Evolutionary conservation across 2,797 vertebrate species (phyloP), one percentile per base, ranked within the genome.

Genomic region (Sebastes aleutianus): DNA sequence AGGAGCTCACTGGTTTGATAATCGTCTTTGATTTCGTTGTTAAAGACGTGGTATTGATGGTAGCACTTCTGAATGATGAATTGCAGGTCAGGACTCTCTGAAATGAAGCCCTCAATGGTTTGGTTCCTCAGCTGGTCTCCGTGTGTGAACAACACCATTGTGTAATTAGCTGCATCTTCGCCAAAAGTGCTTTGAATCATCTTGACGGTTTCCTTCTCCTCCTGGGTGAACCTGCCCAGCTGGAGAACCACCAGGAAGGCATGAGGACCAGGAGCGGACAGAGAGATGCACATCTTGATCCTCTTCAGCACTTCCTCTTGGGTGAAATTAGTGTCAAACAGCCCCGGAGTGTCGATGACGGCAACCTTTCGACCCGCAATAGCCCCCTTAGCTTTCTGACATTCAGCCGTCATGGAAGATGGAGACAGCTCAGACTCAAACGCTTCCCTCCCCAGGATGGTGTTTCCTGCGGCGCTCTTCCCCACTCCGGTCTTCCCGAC

Each of bases 111-210:
- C 24, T 91, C 85, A 1, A 91, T 90, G 58, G 74, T 81, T 26
- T 83, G 88, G 1, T 20, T 66, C 74, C 13, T 76, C 29, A 92
- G 85, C 74, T 87, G 85, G 67, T 92, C 90, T 26, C 83, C 91
- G 4, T 91, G 90, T 11, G 90, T 93, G 79, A 93, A 93, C 65
- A 93, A 18, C 57, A 93, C 81, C 81, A 93, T 88, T 0, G 88
- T 88, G 85, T 85, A 89, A 10, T 80, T 50, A 0, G 64, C 81
- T 20, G 87, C 87, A 2, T 85, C 83, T 56, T 90, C 65, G 1
- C 89, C 88, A 43, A 93, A 93, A 3, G 88, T 89, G 34, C 74
- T 78, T 64, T 91, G 88, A 24, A 93, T 87, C 89, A 89, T 86
- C 47, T 73, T 39, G 29, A 90, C 43, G 0, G 88, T 88, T 3